Evolutionary conservation across 1,140 invertebrate genomes (phyloP), one percentile per base, ranked within the genome.

Genomic region (Meloidogyne floridensis): DNA sequence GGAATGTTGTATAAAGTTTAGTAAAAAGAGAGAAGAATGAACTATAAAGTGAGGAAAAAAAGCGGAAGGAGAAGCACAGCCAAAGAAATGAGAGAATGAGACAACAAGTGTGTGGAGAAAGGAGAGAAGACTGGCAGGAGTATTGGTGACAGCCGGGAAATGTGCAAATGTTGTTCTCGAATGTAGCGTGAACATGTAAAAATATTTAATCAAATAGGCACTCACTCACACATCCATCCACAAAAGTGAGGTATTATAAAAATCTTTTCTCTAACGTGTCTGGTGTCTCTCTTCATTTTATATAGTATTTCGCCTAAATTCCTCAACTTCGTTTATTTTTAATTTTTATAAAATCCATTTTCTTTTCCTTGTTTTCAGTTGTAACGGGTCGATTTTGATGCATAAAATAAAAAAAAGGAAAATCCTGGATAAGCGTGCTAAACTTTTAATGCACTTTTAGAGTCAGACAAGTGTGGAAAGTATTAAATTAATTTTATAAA

Each of bases 21-120:
- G 0, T 10, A 75, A 20, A 74, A 15, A 72, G 18, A 74, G 32
- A 53, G 18, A 72, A 43, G 77, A 76, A 76, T 76, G 11, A 84
- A 47, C 56, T 15, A 59, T 59, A 59, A 59, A 59, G n/a, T 6
- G 47, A 6, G 47, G n/a, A 65, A 15, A 13, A 59, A 42, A 43
- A 43, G 59, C 74, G 74, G 74, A 76, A 47, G 15, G 75, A 65
- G 54, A 47, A 76, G 74, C 51, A 75, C 20, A 75, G 59, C 3
- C 20, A 32, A 32, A 43, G n/a, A 43, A 77, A 70, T 76, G 75
- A 18, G 13, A 20, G 76, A 70, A 56, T 10, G 71, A 59, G 47
- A n/a, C 42, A 9, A 70, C 3, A 65, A 65, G 18, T 13, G 9
- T 15, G 65, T 18, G 43, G 10, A 43, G 32, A 51, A 11, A 69